These are phyloP conservation scores for Philereme transversata DNA, from an alignment of 2,888 invertebrate species.

Conservation along the genomic window DNA sequence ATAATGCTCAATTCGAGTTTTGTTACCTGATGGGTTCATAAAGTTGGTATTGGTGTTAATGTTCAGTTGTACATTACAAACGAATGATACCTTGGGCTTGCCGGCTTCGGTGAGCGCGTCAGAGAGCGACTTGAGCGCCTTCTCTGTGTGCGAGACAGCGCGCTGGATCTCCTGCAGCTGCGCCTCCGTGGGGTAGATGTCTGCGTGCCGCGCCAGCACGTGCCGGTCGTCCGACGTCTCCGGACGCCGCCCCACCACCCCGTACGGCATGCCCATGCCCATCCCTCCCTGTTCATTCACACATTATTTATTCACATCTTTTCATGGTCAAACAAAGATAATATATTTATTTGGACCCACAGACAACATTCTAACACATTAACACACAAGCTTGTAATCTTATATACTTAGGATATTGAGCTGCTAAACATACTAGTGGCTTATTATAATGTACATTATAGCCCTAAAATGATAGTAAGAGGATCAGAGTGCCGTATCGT, in stretches of 20 bases:
- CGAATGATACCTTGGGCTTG: constrained; percentile 57
- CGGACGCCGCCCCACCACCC: constrained; percentile 87
- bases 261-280: constrained; percentile 57
- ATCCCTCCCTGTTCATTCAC: neutral
- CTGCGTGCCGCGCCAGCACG: constrained; percentile 95
- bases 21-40: too few species aligned
- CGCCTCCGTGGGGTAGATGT: constrained; percentile 96
- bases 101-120: constrained; percentile 90
- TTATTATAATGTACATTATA: too few species aligned
- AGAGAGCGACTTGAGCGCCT: constrained; percentile 96
- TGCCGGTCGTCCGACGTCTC: constrained; percentile 98
- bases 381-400: too few species aligned
- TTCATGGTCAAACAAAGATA: too few species aligned
- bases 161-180: constrained; percentile 95
- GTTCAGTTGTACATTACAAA: too few species aligned
- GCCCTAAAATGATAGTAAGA: neutral
- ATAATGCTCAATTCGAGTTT: too few species aligned
- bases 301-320: too few species aligned
- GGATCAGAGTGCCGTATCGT: constrained; percentile 59
- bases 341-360: too few species aligned
- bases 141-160: constrained; percentile 96
- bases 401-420: too few species aligned
- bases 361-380: too few species aligned
- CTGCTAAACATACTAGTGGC: too few species aligned
- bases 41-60: too few species aligned